Evolutionary conservation across 1,140 invertebrate species (phyloP).

Genomic region (Branchinecta lynchi): DNA sequence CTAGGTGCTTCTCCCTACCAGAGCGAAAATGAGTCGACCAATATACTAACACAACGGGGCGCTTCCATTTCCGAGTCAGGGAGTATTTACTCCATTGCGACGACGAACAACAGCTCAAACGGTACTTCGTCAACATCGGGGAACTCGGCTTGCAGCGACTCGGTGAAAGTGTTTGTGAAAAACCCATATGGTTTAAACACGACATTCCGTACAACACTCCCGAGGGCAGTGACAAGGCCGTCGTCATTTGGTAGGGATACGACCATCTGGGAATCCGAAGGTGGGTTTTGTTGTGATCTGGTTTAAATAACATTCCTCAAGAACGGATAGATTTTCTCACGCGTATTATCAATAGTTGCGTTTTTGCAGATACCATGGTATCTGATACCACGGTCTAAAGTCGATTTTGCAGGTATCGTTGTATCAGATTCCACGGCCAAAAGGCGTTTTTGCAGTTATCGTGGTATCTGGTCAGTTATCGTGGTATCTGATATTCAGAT

Average conservation of each 20-base stretch:
- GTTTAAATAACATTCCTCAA: too few species aligned
- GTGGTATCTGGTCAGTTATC: too few species aligned
- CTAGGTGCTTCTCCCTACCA: neutral
- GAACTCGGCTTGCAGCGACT: neutral
- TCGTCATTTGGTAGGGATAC: neutral
- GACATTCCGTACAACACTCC: neutral
- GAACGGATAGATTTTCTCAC: too few species aligned
- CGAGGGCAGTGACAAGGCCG: neutral
- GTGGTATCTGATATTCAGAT: too few species aligned
- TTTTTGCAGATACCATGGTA: too few species aligned
- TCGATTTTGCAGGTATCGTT: too few species aligned
- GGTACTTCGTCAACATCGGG: neutral
- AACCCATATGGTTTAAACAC: neutral
- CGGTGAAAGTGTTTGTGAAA: neutral
- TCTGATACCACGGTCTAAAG: too few species aligned
- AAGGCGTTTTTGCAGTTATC: too few species aligned
- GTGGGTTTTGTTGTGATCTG: neutral
- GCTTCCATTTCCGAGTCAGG: neutral
- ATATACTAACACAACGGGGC: neutral
- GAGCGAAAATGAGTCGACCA: neutral
- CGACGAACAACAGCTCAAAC: constrained; percentile 3
- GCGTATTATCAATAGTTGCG: too few species aligned
- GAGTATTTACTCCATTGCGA: neutral
- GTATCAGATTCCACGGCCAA: too few species aligned
- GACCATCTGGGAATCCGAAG: neutral